These are phyloP conservation scores for Aphaenogaster ashmeadi DNA, from an alignment of 1,140 invertebrate genomes.

Conservation along the genomic window DNA sequence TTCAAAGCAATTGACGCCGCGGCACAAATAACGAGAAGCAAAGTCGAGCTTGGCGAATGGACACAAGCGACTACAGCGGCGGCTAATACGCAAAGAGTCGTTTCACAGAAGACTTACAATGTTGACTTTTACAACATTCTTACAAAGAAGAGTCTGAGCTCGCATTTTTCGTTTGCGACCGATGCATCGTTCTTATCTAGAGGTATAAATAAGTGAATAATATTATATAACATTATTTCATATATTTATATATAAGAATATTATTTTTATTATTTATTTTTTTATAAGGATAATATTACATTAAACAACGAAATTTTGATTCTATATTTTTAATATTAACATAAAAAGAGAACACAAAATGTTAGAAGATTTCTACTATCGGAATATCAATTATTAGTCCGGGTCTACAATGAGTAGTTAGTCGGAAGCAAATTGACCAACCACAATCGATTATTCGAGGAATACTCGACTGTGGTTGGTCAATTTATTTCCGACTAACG, in stretches of 20 bases:
- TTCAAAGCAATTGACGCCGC: constrained; percentile 87
- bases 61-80: constrained; percentile 89
- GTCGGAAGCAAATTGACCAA: no score
- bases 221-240: neutral
- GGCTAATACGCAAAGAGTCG: constrained; percentile 89
- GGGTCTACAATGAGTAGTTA: no score
- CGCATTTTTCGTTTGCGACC: neutral
- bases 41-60: constrained; percentile 88
- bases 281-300: neutral
- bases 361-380: neutral
- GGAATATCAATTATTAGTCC: neutral
- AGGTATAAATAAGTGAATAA: neutral
- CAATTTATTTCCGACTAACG: no score
- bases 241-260: neutral
- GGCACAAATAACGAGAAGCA: constrained; percentile 86
- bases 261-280: neutral
- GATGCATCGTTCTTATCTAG: neutral
- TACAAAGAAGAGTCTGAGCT: constrained; percentile 81
- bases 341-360: neutral
- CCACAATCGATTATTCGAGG: no score
- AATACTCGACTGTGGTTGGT: no score
- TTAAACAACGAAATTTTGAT: neutral
- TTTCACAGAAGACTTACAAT: constrained; percentile 88
- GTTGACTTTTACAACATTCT: constrained; percentile 95
- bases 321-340: neutral